Evolutionary conservation across 2,113 vertebrate genomes (phyloP).

Genomic region (Balaeniceps rex): DNA sequence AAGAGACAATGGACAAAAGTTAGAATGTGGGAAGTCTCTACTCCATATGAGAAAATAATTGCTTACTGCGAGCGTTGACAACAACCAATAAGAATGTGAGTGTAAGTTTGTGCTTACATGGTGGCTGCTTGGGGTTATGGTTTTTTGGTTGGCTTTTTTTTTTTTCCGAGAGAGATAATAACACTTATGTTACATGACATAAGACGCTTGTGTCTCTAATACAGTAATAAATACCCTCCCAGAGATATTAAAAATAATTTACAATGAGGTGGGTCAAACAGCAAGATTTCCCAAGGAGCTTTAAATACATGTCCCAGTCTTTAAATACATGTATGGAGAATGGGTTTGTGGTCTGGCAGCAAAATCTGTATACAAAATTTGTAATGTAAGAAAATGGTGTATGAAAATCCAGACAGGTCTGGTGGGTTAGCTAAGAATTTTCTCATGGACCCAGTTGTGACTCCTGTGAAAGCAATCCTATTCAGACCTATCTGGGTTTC

Average conservation of each 20-base stretch:
- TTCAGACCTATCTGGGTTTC: not conserved
- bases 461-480: not conserved
- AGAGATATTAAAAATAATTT: not conserved
- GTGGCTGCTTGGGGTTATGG: not conserved
- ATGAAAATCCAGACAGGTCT: not conserved
- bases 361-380: not conserved
- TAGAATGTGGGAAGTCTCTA: not conserved
- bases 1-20: not conserved
- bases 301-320: not conserved
- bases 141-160: not conserved
- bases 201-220: not conserved
- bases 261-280: not conserved
- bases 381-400: not conserved
- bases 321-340: not conserved
- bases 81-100: not conserved
- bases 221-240: not conserved
- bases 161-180: not conserved
- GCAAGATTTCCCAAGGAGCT: not conserved
- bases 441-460: not conserved
- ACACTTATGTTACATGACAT: not conserved
- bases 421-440: not conserved
- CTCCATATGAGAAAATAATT: not conserved
- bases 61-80: not conserved
- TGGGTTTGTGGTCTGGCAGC: not conserved
- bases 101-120: not conserved